Percentiles rank a stretch among this genome's conserved stretches.
Conservation (phyloP, 2,888 invertebrate genomes). For the Thereva unica region DNA sequence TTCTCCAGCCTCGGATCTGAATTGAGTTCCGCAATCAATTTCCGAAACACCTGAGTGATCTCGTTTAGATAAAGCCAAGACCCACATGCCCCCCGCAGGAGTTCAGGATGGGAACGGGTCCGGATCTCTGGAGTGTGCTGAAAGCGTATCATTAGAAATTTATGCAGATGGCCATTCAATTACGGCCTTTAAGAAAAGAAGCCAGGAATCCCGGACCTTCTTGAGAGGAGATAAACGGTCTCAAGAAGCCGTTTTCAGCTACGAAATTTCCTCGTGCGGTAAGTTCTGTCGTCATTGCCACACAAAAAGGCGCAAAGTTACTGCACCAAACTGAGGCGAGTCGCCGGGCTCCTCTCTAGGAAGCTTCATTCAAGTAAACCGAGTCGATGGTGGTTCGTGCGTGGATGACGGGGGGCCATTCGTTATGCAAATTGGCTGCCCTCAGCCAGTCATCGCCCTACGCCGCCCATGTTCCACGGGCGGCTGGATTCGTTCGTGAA, state of each 20-base stretch:
- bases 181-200: neutral
- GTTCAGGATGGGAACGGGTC: too few species aligned
- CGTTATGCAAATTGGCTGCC: constrained; percentile 22
- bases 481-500: neutral
- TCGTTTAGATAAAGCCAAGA: too few species aligned
- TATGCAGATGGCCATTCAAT: constrained; percentile 28
- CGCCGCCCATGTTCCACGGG: neutral
- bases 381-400: constrained; percentile 1
- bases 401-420: constrained; percentile 10
- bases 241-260: constrained; percentile 24
- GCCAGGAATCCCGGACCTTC: neutral
- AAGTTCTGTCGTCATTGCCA: neutral
- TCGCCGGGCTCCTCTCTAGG: too few species aligned
- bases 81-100: neutral
- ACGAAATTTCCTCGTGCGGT: constrained; percentile 4
- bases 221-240: constrained; percentile 15
- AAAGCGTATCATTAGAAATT: constrained; percentile 18
- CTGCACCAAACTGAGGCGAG: too few species aligned
- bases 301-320: too few species aligned
- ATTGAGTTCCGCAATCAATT: too few species aligned
- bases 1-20: too few species aligned
- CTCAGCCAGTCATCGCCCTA: constrained; percentile 12
- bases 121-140: neutral
- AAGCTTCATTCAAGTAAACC: neutral
- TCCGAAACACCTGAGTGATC: too few species aligned